Base-by-base conservation (phyloP, 2,888 invertebrate species). In the Cephus pulcher region DNA sequence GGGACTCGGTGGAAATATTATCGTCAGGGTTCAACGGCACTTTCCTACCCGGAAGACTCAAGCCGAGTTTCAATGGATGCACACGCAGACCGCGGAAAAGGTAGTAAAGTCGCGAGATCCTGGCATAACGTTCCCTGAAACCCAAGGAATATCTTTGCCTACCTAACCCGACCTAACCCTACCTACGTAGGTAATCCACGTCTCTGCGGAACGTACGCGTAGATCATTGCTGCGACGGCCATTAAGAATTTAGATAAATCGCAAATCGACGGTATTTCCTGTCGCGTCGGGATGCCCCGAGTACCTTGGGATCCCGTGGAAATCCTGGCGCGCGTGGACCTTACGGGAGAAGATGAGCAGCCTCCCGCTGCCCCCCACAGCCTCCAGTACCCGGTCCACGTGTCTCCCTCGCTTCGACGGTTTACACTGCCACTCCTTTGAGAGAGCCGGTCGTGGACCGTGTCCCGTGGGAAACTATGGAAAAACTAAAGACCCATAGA, bases 231-330 rank as follows among this genome's bases (percentile, higher is more conserved):
- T 30, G 70, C 74, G 69, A 75, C 32, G 35, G 35, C 68, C 75
- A 75, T 69, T 81, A 84, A 85, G 86, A 89, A 89, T 89, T 88
- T 86, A 84, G 90, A 90, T 90, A 89, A 90, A 90, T 89, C 88
- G 88, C 86, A 88, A 88, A 89, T 89, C 88, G 86, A 83, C 82
- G 84, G 84, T 86, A 81, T 84, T 84, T 85, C 85, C 82, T 85
- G 78, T 84, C 82, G 82, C 79, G 76, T 73, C 82, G 80, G 80
- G 84, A 85, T 79, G 81, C 79, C 81, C 80, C 78, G 81, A 83
- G 83, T 82, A 81, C 80, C 81, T 80, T 78, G 80, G 81, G 40
- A 82, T 81, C 82, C 84, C 79, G 79, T 82, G 40, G 23, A 56
- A 56, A 56, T 56, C 40, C 40, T 56, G 40, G 23, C 9, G 40